Percentiles rank a stretch among this genome's conserved stretches.
These are phyloP conservation scores for Pocillopora damicornis DNA, from an alignment of 64 coral and sea anemone genomes.

Conservation along the genomic window DNA sequence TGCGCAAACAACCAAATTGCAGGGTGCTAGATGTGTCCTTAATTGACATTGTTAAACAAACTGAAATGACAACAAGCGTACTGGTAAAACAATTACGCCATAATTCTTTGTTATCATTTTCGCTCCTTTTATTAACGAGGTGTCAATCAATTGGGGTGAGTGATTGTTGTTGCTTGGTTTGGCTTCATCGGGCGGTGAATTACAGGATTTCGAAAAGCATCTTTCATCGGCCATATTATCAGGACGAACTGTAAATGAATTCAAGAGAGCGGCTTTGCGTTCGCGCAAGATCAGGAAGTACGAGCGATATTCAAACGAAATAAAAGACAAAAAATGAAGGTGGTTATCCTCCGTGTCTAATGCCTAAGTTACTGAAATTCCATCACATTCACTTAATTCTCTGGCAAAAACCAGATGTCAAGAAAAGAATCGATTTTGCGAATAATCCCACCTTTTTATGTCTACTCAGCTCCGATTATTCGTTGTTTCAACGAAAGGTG, in stretches of 20 bases:
- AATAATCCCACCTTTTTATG: neutral
- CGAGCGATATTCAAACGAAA: neutral
- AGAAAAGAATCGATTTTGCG: neutral
- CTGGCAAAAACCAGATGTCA: conserved; percentile 47
- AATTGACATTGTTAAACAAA: conserved; percentile 51
- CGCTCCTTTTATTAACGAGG: conserved; percentile 43
- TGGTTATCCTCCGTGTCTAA: conserved; percentile 2
- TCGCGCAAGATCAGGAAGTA: neutral
- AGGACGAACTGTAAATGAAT: conserved; percentile 38
- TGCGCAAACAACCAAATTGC: conserved; percentile 22
- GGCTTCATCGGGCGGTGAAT: conserved; percentile 42
- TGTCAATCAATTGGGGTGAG: conserved; percentile 45
- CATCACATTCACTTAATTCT: conserved; percentile 32
- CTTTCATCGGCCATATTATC: conserved; percentile 47
- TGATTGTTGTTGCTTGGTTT: conserved; percentile 26
- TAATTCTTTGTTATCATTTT: conserved; percentile 48
- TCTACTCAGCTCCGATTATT: neutral
- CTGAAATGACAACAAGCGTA: conserved; percentile 7
- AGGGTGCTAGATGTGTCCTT: conserved; percentile 28
- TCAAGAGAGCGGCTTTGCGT: conserved; percentile 30
- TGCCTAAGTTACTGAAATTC: conserved; percentile 32
- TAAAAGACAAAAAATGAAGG: neutral
- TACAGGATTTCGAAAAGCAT: conserved; percentile 45
- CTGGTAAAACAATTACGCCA: conserved; percentile 34
- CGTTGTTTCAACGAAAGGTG: neutral